phyloP scores from a whole-genome alignment of 2,113 vertebrate genomes.

The Emydura subglobosa region DNA sequence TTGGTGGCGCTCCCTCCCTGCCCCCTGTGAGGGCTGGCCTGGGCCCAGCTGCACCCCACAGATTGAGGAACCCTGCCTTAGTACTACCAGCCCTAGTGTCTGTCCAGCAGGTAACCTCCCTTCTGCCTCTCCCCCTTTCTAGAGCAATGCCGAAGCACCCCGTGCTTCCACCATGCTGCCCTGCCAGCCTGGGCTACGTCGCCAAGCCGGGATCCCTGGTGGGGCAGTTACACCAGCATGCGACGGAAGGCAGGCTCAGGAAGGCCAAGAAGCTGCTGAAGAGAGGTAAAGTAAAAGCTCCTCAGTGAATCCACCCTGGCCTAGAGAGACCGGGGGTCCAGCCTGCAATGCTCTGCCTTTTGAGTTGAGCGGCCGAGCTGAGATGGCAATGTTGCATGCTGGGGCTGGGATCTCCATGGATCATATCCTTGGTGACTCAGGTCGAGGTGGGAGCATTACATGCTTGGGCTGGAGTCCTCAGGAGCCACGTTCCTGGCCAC shows the following conservation, averaged over 20 bases:
- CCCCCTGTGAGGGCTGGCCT: too few species aligned
- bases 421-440: not conserved
- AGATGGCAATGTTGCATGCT: not conserved
- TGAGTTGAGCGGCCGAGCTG: not conserved
- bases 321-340: too few species aligned
- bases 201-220: conserved; percentile 1
- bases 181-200: conserved; percentile 21
- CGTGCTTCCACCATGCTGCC: not conserved
- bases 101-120: not conserved
- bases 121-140: not conserved
- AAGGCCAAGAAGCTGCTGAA: conserved; percentile 32
- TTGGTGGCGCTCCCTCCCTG: too few species aligned
- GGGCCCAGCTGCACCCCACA: too few species aligned
- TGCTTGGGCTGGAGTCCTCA: not conserved
- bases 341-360: not conserved
- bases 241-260: not conserved
- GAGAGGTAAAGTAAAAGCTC: conserved; percentile 41
- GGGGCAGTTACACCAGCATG: conserved; percentile 41
- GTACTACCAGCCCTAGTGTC: not conserved
- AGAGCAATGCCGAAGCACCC: not conserved
- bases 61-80: too few species aligned
- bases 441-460: not conserved
- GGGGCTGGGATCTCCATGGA: not conserved
- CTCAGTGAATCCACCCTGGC: not conserved
- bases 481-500: not conserved